Evolutionary conservation across 2,888 invertebrate species (phyloP).

Genomic region (Crepidodera aurea): DNA sequence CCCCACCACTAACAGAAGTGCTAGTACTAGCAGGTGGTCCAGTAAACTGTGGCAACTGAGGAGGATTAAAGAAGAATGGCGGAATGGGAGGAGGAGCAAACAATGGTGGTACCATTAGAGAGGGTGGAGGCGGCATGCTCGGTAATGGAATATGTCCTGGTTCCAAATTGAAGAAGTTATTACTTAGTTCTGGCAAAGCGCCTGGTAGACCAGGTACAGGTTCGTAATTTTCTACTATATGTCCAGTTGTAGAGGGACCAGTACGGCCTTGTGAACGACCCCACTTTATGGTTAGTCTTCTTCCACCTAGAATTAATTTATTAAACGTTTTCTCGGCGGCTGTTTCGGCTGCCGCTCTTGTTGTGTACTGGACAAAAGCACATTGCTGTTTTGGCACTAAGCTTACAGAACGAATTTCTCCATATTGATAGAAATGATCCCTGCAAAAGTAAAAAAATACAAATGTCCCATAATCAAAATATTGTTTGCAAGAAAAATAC

Average conservation of each 20-base stretch:
- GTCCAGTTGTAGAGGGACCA: slow-evolving; percentile 61
- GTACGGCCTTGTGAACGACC: slow-evolving; percentile 91
- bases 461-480: no score
- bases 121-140: slow-evolving; percentile 61
- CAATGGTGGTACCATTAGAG: slow-evolving; percentile 66
- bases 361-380: slow-evolving; percentile 96
- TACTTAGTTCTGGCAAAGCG: slow-evolving; percentile 71
- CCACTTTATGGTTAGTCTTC: slow-evolving; percentile 97
- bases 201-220: slow-evolving; percentile 83
- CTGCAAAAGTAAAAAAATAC: slow-evolving; percentile 59
- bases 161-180: slow-evolving; percentile 75
- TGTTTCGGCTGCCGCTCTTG: slow-evolving; percentile 86
- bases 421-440: slow-evolving; percentile 98
- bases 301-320: slow-evolving; percentile 82
- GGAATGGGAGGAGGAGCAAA: slow-evolving; percentile 69
- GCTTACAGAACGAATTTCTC: slow-evolving; percentile 94
- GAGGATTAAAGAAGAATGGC: slow-evolving; percentile 63
- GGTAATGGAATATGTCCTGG: slow-evolving; percentile 62
- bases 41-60: slow-evolving; percentile 54
- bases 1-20: slow-evolving; percentile 11
- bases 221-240: slow-evolving; percentile 68
- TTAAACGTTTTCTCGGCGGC: slow-evolving; percentile 97
- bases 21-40: slow-evolving; percentile 61
- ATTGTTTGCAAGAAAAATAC: neutral
- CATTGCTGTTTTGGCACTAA: slow-evolving; percentile 93